Base-by-base conservation (phyloP, 2,888 invertebrate species). In the Drymonia ruficornis region DNA sequence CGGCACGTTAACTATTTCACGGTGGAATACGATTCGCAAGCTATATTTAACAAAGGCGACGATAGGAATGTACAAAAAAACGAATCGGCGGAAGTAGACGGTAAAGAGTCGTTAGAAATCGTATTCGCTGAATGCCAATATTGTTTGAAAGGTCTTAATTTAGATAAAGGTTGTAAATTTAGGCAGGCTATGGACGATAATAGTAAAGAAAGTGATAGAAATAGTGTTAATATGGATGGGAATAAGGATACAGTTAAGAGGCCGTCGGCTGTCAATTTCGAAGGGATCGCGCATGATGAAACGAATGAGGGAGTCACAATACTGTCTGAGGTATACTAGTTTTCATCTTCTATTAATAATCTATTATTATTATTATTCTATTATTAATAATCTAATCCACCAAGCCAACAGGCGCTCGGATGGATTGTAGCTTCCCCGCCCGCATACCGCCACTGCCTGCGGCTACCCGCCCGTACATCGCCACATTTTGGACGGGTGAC, bases 1-100 rank as follows among this genome's bases (percentile, higher is more conserved):
- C 81, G 68, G 43, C 85, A 81, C 0, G 80, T 90, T 0, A 87
- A 90, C 61, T 88, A 87, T 68, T 90, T 88, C 16, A 86, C 87
- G 0, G 76, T 90, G 1, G 81, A 86, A 67, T 86, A 83, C 18
- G 79, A 85, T n/a, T 60, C 68, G 31, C 61, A 70, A 0, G 2
- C 53, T 6, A 61, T 55, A 1, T 36, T 19, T 3, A 43, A 19
- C 7, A 61, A 67, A 65, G 59, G 50, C 0, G 65, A 62, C 34
- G 19, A 38, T 19, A 55, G 50, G 34, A 59, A 43, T 11, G 42
- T 64, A 43, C 52, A 65, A 0, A 56, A 67, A 61, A 57, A 57
- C 16, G 62, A 64, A 48, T 53, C 56, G 44, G 59, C 62, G 40
- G 66, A 72, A 49, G 56, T 47, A 31, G 68, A 66, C 47, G 57